Conservation (phyloP, 1,140 invertebrate genomes). For the Drosophila virilis region DNA sequence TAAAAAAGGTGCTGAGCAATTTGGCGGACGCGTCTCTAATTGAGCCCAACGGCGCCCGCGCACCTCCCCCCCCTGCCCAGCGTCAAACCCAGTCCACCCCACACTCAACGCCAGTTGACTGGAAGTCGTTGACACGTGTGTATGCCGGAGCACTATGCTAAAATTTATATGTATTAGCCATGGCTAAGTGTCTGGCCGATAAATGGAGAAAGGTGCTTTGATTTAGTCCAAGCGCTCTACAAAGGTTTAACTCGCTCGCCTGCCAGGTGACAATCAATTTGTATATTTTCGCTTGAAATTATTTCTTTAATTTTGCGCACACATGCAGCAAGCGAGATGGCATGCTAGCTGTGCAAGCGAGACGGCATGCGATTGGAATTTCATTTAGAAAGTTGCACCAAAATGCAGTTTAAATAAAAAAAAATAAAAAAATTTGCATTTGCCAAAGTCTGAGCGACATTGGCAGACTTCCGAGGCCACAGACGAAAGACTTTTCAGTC, state of each 20-base stretch:
- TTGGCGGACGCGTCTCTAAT: slow-evolving; percentile 76
- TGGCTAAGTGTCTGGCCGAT: slow-evolving; percentile 25
- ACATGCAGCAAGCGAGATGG: slow-evolving; percentile 40
- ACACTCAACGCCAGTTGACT: background rate
- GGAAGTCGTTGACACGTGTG: slow-evolving; percentile 12
- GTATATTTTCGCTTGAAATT: slow-evolving; percentile 74
- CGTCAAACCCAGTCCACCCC: background rate
- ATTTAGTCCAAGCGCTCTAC: slow-evolving; percentile 45
- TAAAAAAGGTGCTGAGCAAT: slow-evolving; percentile 74
- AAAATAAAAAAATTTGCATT: slow-evolving; percentile 58
- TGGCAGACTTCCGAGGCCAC: background rate
- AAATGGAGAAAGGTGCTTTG: slow-evolving; percentile 69
- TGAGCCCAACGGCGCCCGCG: slow-evolving; percentile 50
- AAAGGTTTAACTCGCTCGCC: slow-evolving; percentile 34
- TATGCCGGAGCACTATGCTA: slow-evolving; percentile 18
- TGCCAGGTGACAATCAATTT: slow-evolving; percentile 77
- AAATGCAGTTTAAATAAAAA: slow-evolving; percentile 28
- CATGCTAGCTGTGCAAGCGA: slow-evolving; percentile 9
- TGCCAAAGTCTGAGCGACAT: slow-evolving; percentile 66
- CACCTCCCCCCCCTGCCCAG: background rate
- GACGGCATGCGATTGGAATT: slow-evolving; percentile 63
- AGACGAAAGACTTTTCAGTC: slow-evolving; percentile 4
- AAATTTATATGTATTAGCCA: slow-evolving; percentile 39
- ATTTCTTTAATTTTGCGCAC: slow-evolving; percentile 79
- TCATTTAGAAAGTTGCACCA: slow-evolving; percentile 74